Percentiles rank a stretch among this genome's conserved stretches.
phyloP scores from a whole-genome alignment of 2,888 invertebrate genomes.

The Serripes groenlandicus region DNA sequence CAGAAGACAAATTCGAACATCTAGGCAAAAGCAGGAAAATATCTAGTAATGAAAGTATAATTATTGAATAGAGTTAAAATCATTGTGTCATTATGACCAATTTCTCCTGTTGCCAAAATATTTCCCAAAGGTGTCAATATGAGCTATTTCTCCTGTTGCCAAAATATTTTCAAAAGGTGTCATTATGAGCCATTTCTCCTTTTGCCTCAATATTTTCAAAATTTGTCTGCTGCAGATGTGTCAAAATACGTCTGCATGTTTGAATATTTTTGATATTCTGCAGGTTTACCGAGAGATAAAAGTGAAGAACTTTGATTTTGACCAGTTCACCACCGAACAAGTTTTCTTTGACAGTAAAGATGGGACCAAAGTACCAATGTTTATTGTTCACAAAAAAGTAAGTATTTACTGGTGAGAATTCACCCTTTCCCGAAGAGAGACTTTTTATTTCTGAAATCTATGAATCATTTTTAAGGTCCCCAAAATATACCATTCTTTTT shows the following conservation, averaged over 20 bases:
- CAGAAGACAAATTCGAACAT: no score
- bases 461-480: not conserved
- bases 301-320: conserved; percentile 88
- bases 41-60: no score
- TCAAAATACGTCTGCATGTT: not conserved
- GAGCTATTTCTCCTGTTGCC: no score
- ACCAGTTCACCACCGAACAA: conserved; percentile 91
- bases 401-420: conserved; percentile 1
- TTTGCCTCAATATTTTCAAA: no score
- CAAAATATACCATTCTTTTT: no score
- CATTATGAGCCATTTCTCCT: no score
- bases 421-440: not conserved
- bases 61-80: no score
- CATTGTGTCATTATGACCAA: no score
- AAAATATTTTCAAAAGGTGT: no score
- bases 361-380: conserved; percentile 98
- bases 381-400: conserved; percentile 90
- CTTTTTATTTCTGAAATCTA: not conserved
- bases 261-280: not conserved
- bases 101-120: no score
- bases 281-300: conserved; percentile 94
- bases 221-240: not conserved
- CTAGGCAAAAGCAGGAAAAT: no score
- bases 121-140: no score
- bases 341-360: conserved; percentile 97